A percentile compares a stretch with the other conserved stretches of the same genome.
Evolutionary conservation across 2,113 vertebrate genomes (phyloP).

Genomic region (Phylloscopus trochiloides): DNA sequence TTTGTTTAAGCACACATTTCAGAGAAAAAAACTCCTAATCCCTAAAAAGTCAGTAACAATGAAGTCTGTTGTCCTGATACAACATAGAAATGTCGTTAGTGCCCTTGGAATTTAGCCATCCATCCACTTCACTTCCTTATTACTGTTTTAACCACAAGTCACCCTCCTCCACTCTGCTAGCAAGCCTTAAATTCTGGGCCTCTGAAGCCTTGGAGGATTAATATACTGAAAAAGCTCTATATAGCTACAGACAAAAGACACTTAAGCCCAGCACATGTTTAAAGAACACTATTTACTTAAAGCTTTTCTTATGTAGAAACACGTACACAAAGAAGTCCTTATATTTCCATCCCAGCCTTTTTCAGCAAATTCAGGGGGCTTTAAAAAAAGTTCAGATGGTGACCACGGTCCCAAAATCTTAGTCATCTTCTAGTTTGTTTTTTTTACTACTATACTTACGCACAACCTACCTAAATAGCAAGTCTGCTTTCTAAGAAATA

Average conservation of each 20-base stretch:
- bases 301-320: neutral
- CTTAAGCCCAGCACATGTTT: neutral
- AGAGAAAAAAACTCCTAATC: neutral
- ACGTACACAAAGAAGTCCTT: neutral
- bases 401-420: neutral
- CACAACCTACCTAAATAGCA: neutral
- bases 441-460: neutral
- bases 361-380: neutral
- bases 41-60: conserved; percentile 17
- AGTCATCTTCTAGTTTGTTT: neutral
- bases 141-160: neutral
- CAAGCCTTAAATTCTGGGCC: neutral
- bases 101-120: conserved; percentile 11
- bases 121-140: neutral
- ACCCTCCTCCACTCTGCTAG: neutral
- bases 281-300: neutral
- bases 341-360: neutral
- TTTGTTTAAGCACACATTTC: conserved; percentile 26
- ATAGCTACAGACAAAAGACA: neutral
- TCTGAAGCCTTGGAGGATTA: neutral
- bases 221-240: neutral
- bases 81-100: neutral
- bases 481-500: neutral
- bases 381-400: neutral
- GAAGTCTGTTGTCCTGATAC: neutral